Evolutionary conservation across 2,888 invertebrate genomes (phyloP), one percentile per base, ranked within the genome.

Genomic region (Caenorhabditis uteleia): DNA sequence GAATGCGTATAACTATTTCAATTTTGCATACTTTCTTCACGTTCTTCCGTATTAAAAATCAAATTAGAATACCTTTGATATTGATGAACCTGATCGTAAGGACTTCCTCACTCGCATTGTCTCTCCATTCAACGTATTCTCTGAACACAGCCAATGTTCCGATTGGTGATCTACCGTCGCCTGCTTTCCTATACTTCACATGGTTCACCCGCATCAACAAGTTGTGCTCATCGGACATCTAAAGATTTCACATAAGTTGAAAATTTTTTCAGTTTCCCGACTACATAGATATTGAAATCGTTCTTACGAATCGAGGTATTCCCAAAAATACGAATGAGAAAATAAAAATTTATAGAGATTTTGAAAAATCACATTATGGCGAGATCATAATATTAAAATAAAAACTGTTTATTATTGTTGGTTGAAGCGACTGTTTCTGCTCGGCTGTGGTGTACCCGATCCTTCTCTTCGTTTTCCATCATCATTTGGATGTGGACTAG

Each of bases 121-220:
- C 75, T 39, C 59, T 70, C 81, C 80, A 81, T 59, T 81, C 78
- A 26, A 80, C 64, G 31, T 70, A 74, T 48, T 81, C 77, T 23
- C 74, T 70, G 34, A 45, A 71, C 25, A 2, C 6, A 23, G 42
- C 43, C 8, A 80, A 53, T n/a, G 60, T 38, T 34, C 80, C 80
- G 7, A 78, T 70, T 6, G 79, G 79, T n/a, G 78, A 78, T 25
- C 66, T 70, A 23, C 80, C 80, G 8, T 77, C 74, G 1, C 75
- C 77, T 1, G 74, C 69, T 47, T 72, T 74, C 8, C 80, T 56
- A 45, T 76, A 80, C 55, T 80, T 80, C n/a, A 80, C 77, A 46
- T 78, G 62, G n/a, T 78, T 76, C 14, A 73, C 64, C 39, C 55
- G 46, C 8, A 74, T 40, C 14, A 77, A 31, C 21, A 69, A 43